Evolutionary conservation across 1,140 invertebrate species (phyloP).

Genomic region (Trichomalopsis sarcophagae): DNA sequence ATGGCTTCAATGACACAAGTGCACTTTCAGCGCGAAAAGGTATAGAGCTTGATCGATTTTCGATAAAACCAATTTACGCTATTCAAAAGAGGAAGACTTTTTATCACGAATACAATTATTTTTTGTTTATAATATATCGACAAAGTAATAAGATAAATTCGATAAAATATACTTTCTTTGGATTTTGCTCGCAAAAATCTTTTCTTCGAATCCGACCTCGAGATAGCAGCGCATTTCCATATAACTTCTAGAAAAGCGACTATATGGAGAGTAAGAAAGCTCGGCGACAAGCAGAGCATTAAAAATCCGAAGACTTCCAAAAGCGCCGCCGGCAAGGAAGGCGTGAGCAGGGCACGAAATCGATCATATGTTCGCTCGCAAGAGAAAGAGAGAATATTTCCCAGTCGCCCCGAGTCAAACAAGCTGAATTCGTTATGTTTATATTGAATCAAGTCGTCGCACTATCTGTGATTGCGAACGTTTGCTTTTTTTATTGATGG

Average conservation of each 20-base stretch:
- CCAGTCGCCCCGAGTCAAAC: neutral
- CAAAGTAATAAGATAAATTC: too few relatives aligned
- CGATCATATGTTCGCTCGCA: conserved; percentile 4
- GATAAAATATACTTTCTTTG: too few relatives aligned
- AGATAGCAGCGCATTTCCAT: neutral
- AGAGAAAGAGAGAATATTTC: neutral
- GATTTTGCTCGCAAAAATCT: too few relatives aligned
- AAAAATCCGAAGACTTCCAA: neutral
- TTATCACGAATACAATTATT: too few relatives aligned
- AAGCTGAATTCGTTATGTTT: neutral
- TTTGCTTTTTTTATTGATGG: too few relatives aligned
- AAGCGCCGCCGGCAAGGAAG: conserved; percentile 2
- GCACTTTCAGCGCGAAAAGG: neutral
- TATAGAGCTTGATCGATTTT: conserved; percentile 15
- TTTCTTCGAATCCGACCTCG: too few relatives aligned
- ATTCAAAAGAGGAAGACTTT: neutral
- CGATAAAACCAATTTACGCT: conserved; percentile 13
- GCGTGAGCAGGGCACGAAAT: conserved; percentile 14
- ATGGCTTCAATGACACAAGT: neutral
- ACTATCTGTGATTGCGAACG: too few relatives aligned
- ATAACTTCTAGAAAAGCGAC: neutral
- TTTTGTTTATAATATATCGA: too few relatives aligned
- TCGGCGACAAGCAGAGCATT: neutral
- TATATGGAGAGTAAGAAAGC: neutral
- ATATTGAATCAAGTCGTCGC: neutral